These are phyloP conservation scores for Congeria kusceri DNA, from an alignment of 2,888 invertebrate genomes.

Conservation along the genomic window DNA sequence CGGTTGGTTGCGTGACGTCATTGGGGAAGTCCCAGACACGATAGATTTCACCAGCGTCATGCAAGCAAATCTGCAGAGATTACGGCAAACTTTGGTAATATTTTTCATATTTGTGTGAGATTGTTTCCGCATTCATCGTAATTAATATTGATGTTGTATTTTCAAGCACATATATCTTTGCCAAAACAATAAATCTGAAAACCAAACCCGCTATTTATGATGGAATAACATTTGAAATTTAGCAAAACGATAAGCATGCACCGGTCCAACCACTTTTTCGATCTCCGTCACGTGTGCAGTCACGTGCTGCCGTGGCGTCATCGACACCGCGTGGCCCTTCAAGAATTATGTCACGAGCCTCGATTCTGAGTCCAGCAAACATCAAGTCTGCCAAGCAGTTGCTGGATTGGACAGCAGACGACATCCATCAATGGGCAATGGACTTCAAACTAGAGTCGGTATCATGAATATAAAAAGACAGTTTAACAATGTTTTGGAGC, in stretches of 20 bases:
- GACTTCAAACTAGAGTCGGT: constrained; percentile 43
- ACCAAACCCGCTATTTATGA: too few relatives aligned
- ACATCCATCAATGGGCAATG: constrained; percentile 40
- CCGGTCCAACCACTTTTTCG: neutral
- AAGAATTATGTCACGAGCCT: neutral
- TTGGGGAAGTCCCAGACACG: constrained; percentile 54
- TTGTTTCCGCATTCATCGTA: neutral
- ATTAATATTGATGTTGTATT: too few relatives aligned
- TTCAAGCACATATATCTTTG: too few relatives aligned
- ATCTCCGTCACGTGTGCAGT: constrained; percentile 2
- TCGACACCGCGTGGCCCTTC: constrained; percentile 9
- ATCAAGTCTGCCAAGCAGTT: constrained; percentile 27
- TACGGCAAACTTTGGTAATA: neutral
- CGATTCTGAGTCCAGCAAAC: constrained; percentile 4
- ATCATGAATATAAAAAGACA: too few relatives aligned
- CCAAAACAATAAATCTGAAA: too few relatives aligned
- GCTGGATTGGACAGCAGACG: constrained; percentile 42
- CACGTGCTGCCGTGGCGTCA: neutral
- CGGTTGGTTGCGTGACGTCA: constrained; percentile 76
- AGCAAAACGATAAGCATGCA: neutral
- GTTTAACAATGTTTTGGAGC: too few relatives aligned
- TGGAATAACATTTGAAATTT: neutral
- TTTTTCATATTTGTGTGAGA: neutral
- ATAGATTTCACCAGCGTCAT: neutral
- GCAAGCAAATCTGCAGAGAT: neutral